These are phyloP conservation scores for Paraescarpia echinospica DNA, from an alignment of 1,140 invertebrate species.

Conservation along the genomic window DNA sequence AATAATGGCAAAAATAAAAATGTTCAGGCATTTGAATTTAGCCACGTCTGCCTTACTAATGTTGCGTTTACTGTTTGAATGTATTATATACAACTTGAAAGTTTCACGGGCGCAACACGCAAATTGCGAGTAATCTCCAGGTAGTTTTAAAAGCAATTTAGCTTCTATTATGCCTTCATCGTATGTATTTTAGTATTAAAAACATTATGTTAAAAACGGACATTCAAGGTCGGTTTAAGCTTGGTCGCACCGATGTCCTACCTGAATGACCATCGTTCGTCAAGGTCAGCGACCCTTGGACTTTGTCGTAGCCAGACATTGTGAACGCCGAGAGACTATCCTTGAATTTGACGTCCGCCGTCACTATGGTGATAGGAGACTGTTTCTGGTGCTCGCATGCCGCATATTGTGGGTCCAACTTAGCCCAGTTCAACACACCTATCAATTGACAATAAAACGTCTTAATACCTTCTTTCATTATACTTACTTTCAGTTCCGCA, in stretches of 20 bases:
- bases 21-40: too few relatives aligned
- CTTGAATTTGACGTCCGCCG: background rate
- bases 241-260: too few relatives aligned
- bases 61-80: too few relatives aligned
- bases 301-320: background rate
- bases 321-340: background rate
- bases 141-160: too few relatives aligned
- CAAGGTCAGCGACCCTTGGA: background rate
- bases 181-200: too few relatives aligned
- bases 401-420: background rate
- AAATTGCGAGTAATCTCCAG: too few relatives aligned
- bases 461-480: background rate
- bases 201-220: too few relatives aligned
- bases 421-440: background rate
- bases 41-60: too few relatives aligned
- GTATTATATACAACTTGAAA: too few relatives aligned
- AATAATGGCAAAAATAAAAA: too few relatives aligned
- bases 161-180: too few relatives aligned
- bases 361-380: conserved; percentile 1
- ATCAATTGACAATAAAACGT: background rate
- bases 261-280: conserved; percentile 13
- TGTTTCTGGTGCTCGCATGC: background rate
- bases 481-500: background rate
- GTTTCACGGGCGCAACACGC: background rate
- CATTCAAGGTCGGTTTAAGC: too few relatives aligned